phyloP scores from a whole-genome alignment of 2,113 vertebrate species.

The Thamnaconus septentrionalis region DNA sequence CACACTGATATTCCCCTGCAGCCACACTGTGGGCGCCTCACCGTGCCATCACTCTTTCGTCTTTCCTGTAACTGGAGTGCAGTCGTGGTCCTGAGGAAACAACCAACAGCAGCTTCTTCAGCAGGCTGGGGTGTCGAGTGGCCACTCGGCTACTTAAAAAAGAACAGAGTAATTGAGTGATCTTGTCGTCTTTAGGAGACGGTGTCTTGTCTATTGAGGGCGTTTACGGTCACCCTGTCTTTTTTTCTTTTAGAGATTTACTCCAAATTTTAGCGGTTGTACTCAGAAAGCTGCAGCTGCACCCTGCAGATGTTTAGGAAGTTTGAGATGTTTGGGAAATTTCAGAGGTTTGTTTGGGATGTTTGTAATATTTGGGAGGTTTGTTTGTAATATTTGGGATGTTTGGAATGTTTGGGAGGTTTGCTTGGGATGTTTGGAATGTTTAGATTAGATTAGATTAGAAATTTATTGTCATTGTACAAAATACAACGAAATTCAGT shows the following conservation, averaged over 20 bases:
- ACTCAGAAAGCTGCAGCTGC: too few species aligned
- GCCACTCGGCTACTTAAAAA: not conserved
- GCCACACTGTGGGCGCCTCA: conserved; percentile 32
- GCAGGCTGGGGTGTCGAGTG: not conserved
- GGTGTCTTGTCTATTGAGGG: conserved; percentile 20
- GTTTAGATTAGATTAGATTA: too few species aligned
- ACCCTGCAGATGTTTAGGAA: too few species aligned
- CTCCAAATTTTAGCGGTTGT: too few species aligned
- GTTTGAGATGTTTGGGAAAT: too few species aligned
- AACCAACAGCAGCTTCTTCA: conserved; percentile 35
- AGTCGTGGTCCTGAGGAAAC: conserved; percentile 47
- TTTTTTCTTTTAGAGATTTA: too few species aligned
- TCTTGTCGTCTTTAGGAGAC: conserved; percentile 7
- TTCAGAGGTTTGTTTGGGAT: too few species aligned
- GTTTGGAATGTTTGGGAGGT: too few species aligned
- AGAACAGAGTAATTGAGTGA: not conserved
- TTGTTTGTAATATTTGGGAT: too few species aligned
- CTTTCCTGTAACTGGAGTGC: conserved; percentile 48
- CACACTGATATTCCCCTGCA: conserved; percentile 24
- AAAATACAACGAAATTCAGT: too few species aligned
- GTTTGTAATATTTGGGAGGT: too few species aligned
- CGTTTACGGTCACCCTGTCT: conserved; percentile 12
- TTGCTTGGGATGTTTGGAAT: conserved; percentile 30
- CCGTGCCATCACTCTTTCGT: conserved; percentile 50
- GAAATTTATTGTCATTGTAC: too few species aligned